Conservation (phyloP, 2,888 invertebrate species). For the Ormyrus rosae region DNA sequence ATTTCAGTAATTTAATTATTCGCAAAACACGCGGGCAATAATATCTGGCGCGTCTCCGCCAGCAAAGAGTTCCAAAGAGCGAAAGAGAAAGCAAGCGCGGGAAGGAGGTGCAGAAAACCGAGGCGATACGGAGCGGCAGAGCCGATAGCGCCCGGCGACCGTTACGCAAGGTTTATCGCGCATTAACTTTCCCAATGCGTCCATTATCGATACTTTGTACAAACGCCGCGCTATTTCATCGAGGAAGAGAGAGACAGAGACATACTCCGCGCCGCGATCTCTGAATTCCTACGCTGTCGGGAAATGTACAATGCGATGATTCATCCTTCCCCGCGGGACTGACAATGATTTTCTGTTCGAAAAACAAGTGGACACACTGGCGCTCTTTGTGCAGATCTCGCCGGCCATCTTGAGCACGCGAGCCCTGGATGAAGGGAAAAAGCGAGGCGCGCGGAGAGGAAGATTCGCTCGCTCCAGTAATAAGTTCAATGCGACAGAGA, state of each 20-base stretch:
- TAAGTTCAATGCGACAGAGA: constrained; percentile 51
- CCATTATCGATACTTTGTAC: constrained; percentile 68
- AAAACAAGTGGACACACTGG: constrained; percentile 63
- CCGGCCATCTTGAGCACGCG: neutral
- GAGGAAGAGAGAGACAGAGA: constrained; percentile 7
- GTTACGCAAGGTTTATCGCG: constrained; percentile 58
- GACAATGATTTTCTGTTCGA: constrained; percentile 72
- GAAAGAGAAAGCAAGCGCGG: neutral
- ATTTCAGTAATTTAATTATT: constrained; percentile 52
- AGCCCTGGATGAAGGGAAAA: neutral
- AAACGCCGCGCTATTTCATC: constrained; percentile 63
- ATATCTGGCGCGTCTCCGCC: constrained; percentile 18
- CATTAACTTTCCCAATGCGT: constrained; percentile 59
- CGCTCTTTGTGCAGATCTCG: constrained; percentile 35
- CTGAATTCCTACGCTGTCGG: constrained; percentile 29
- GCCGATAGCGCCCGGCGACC: constrained; percentile 42
- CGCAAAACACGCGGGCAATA: constrained; percentile 46
- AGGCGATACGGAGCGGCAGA: constrained; percentile 13
- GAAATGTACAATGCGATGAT: constrained; percentile 63
- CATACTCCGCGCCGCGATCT: constrained; percentile 47
- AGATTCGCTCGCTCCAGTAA: constrained; percentile 41
- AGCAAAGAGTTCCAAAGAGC: constrained; percentile 18
- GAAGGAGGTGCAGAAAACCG: constrained; percentile 11
- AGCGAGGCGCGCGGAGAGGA: neutral
- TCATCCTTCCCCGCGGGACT: constrained; percentile 60